phyloP scores from a whole-genome alignment of 2,797 vertebrate species.

The Sebastes dallii region DNA sequence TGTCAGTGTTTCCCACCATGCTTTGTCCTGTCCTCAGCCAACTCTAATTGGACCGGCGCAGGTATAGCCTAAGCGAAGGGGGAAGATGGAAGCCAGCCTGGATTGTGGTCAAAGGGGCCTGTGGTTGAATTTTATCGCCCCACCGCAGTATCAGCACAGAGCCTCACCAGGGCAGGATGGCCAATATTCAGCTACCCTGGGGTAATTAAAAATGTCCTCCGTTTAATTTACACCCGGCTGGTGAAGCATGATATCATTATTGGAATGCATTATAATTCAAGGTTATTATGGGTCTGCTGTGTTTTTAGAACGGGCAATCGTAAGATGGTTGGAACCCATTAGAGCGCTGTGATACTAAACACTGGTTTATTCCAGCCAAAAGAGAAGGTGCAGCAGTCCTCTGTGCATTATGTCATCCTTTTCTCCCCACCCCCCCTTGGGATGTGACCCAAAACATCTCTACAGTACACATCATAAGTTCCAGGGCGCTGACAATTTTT shows the following conservation, averaged over 20 bases:
- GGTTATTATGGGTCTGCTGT: conserved; percentile 65
- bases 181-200: conserved; percentile 69
- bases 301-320: conserved; percentile 45
- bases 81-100: conserved; percentile 55
- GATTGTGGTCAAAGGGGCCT: conserved; percentile 74
- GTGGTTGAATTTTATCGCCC: conserved; percentile 75
- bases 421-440: not conserved
- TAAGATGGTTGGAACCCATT: conserved; percentile 41
- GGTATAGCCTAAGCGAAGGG: conserved; percentile 43
- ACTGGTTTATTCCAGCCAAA: conserved; percentile 2
- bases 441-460: conserved; percentile 65
- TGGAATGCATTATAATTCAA: conserved; percentile 71
- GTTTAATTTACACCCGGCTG: conserved; percentile 74
- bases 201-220: conserved; percentile 75
- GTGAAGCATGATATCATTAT: conserved; percentile 74
- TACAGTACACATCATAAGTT: conserved; percentile 41
- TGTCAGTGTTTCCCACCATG: conserved; percentile 66
- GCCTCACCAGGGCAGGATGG: conserved; percentile 62
- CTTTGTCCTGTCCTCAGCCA: conserved; percentile 51
- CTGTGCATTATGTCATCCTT: conserved; percentile 45
- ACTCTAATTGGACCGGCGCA: conserved; percentile 66
- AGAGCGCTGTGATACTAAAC: conserved; percentile 21
- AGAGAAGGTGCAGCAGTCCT: conserved; percentile 17
- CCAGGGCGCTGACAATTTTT: conserved; percentile 38
- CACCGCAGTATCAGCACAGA: conserved; percentile 60